Base-by-base conservation (phyloP, 2,797 vertebrate species). In the Alfaro cultratus region DNA sequence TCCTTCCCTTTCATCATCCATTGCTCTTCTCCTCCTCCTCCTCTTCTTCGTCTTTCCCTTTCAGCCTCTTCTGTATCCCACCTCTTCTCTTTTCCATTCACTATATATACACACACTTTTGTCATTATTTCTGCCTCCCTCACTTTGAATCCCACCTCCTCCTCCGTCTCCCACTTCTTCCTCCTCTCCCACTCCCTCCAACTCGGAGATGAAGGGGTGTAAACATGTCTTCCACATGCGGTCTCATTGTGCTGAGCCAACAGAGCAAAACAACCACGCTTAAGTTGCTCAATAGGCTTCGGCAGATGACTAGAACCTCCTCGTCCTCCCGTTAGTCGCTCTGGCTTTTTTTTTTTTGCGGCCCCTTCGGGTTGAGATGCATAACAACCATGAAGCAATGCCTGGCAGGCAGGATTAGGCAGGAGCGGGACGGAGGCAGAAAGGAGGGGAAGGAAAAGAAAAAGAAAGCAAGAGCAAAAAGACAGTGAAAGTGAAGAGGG, bases 381-480 rank as follows among this genome's bases (percentile, higher is more conserved):
- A 93, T 94, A 94, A 95, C 93, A 95, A 89, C 89, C 93, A 94
- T 93, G 92, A 93, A 95, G 93, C 83, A 86, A 93, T 90, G 94
- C 91, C 93, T 93, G 78, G 88, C 91, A 92, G 94, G 91, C 91
- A 94, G 91, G 92, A 93, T 95, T 94, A 94, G 80, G 83, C 86
- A 87, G 88, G 77, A 77, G 78, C 71, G 49, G 88, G 86, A 89
- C 64, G 15, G 64, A 80, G 74, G 49, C 68, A 75, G 64, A 80
- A 62, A 72, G 51, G 76, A 89, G 73, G 79, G 79, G 79, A 89
- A 75, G 80, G 57, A 78, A 79, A 85, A 86, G 76, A 84, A 73
- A 89, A 82, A 91, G 87, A 76, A 81, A 82, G 84, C 70, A 62
- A 85, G 79, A 84, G 81, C 64, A 78, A 89, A 53, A 89, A 91